Conservation (phyloP, 2,113 vertebrate genomes). For the Climacteris rufus region DNA sequence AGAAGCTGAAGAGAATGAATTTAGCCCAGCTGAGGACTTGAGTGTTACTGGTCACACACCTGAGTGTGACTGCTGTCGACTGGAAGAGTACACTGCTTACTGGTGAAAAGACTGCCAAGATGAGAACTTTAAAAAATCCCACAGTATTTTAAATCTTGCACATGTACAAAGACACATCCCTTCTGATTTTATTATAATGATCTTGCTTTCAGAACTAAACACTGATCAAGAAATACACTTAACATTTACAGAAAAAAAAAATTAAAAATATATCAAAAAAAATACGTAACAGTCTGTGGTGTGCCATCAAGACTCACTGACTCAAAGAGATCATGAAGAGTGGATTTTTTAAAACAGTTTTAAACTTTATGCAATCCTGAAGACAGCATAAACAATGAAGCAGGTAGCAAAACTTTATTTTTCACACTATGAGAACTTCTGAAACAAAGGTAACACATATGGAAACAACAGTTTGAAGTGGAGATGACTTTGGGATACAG, state of each 20-base stretch:
- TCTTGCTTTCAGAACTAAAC: neutral
- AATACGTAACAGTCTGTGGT: neutral
- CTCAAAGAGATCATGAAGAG: neutral
- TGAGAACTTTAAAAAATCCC: neutral
- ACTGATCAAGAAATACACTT: neutral
- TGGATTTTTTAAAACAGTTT: neutral
- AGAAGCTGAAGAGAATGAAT: neutral
- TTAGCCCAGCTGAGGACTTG: neutral
- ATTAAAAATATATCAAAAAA: neutral
- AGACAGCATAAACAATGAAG: neutral
- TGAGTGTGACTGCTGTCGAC: neutral
- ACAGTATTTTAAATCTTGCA: neutral
- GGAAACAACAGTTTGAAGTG: neutral
- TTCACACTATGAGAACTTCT: neutral
- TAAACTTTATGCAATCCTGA: too few species aligned
- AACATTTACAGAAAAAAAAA: neutral
- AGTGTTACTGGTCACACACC: neutral
- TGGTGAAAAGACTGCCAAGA: neutral
- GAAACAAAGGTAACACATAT: neutral
- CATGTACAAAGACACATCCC: neutral
- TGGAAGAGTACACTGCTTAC: neutral
- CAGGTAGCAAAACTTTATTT: neutral
- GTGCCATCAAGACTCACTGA: neutral
- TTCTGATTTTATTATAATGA: neutral
- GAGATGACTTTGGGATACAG: neutral